phyloP scores from a whole-genome alignment of 2,888 invertebrate genomes.

The Protula sp. region DNA sequence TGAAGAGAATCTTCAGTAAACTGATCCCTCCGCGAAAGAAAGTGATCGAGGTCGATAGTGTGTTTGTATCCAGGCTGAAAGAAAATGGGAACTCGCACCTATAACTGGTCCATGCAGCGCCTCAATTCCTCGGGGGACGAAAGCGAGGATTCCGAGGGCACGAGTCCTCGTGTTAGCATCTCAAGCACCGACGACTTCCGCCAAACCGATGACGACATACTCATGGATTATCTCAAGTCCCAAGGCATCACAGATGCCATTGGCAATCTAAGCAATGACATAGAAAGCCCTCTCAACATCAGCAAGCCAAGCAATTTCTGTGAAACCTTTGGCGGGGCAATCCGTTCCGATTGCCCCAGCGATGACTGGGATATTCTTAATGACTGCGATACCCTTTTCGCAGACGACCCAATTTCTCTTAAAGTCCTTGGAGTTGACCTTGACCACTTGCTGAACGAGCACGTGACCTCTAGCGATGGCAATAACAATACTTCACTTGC shows the following conservation, averaged over 20 bases:
- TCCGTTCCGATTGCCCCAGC: background rate
- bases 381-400: background rate
- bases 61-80: too few species aligned
- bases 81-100: too few species aligned
- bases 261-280: too few species aligned
- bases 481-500: background rate
- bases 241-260: background rate
- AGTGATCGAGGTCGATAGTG: too few species aligned
- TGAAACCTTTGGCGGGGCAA: background rate
- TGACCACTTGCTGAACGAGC: background rate
- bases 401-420: too few species aligned
- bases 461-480: background rate
- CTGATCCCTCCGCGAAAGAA: too few species aligned
- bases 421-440: background rate
- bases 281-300: too few species aligned
- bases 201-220: background rate
- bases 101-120: background rate
- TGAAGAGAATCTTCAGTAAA: too few species aligned
- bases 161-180: background rate
- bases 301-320: background rate
- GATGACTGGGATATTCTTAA: background rate
- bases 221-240: background rate
- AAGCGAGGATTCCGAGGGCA: background rate
- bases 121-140: constrained; percentile 1
- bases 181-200: background rate